Evolutionary conservation across 1,140 invertebrate species (phyloP), one percentile per base, ranked within the genome.

Genomic region (Mactra quadrangularis): DNA sequence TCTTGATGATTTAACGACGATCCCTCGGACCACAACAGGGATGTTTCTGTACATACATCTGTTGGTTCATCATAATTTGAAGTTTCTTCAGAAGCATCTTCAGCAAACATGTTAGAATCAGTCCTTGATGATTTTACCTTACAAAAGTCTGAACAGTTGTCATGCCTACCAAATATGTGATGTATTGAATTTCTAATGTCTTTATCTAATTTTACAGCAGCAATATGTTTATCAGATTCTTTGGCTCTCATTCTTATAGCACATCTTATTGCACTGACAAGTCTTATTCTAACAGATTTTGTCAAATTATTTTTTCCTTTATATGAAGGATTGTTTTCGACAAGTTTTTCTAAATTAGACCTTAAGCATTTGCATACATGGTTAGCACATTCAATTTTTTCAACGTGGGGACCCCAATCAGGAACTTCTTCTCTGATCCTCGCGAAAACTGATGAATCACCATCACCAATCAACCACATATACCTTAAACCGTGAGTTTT

Each of bases 381-480:
- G 64, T 68, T 90, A 88, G 38, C 55, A 66, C 93, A 94, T 84
- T 89, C 88, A 1, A 93, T 31, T 45, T 68, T 50, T 68, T 68
- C 22, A 41, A 92, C 88, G 50, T 6, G 84, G 79, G 88, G 60
- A 7, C 85, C 76, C 45, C 62, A 57, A 82, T 93, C 27, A 22
- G 50, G 68, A 7, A 55, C 68, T 15, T 55, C 4, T 19, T 72
- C 27, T 55, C 17, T 6, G 29, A 94, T 89, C 77, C 83, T 87
- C n/a, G 82, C 77, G 55, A 89, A 91, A 7, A 92, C 91, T 57
- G 82, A n/a, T n/a, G n/a, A 92, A 78, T 94, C 94, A 19, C 93
- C 92, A 85, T 94, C 93, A 53, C 45, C 68, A 72, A 72, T 72
- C 19, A 72, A 4, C 19, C 29, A 6, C 68, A 55, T 72, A 38